These are phyloP conservation scores for Tragelaphus imberbis DNA, from an alignment of 2,113 vertebrate genomes.

Conservation along the genomic window DNA sequence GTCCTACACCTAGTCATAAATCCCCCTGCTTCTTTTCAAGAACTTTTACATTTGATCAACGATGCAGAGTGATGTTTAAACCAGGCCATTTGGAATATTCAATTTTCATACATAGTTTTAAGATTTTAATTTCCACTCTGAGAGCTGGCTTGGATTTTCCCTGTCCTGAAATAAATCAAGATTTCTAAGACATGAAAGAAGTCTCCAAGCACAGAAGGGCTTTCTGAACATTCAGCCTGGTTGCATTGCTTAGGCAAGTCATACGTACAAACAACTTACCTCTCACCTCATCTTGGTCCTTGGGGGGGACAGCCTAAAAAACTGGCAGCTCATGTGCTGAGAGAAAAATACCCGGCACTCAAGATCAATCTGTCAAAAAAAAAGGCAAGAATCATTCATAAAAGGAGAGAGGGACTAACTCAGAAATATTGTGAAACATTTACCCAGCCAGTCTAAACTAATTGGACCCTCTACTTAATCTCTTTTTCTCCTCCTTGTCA, in stretches of 20 bases:
- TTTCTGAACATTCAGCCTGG: constrained; percentile 65
- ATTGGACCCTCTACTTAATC: constrained; percentile 60
- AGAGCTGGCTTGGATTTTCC: constrained; percentile 48
- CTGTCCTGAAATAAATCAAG: constrained; percentile 68
- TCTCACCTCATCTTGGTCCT: constrained; percentile 79
- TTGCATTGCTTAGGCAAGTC: constrained; percentile 65
- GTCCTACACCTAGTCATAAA: constrained; percentile 70
- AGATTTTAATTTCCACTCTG: constrained; percentile 75
- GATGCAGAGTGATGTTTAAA: constrained; percentile 73
- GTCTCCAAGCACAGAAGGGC: constrained; percentile 60
- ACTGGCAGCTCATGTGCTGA: constrained; percentile 74
- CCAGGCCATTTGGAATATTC: constrained; percentile 63
- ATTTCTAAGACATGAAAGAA: constrained; percentile 71
- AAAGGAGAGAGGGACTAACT: constrained; percentile 65
- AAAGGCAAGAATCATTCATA: constrained; percentile 74
- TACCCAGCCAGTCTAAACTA: constrained; percentile 73
- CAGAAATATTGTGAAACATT: constrained; percentile 68
- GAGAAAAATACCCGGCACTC: constrained; percentile 72
- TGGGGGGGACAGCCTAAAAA: constrained; percentile 69
- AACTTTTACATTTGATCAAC: constrained; percentile 72
- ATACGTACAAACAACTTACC: constrained; percentile 74
- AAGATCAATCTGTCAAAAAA: constrained; percentile 77
- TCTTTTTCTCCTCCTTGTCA: not conserved
- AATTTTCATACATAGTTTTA: constrained; percentile 71
- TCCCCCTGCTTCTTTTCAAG: constrained; percentile 72